Evolutionary conservation across 1,140 invertebrate genomes (phyloP), one percentile per base, ranked within the genome.

Genomic region (Cepaea nemoralis): DNA sequence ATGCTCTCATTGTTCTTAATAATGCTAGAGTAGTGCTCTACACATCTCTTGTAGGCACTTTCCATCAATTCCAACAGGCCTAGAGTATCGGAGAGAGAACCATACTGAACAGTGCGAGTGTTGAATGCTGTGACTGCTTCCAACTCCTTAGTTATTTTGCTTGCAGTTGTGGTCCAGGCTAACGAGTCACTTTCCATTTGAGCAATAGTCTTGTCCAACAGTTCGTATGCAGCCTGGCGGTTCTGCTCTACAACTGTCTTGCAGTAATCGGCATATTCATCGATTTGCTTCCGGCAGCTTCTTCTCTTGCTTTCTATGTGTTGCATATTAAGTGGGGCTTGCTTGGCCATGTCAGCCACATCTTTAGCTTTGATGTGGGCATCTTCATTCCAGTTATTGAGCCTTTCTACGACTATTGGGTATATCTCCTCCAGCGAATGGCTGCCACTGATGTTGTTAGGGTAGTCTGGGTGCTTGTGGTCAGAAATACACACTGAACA

Each of bases 381-480:
- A 73, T 80, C 78, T 42, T 80, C 78, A 55, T 80, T 80, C 78
- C 78, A 80, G 33, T 39, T 80, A 42, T 73, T 71, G 1, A 80
- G 66, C 78, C 78, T 80, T 14, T 48, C 67, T 37, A 73, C 69
- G 40, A 80, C 78, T 50, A 80, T 80, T 27, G 39, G 24, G 48
- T 80, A 73, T 16, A 59, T 31, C 24, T 80, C 78, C 31, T 73
- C 37, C 10, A 71, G 22, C 10, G 45, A 10, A 48, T 71, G 67
- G 69, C 69, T 55, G 55, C 55, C 55, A 31, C 19, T 63, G 2
- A 63, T 31, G n/a, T 50, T 80, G 67, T 80, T 80, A 45, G 67
- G 31, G 27, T 39, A 33, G n/a, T 73, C 78, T 19, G 78, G 69
- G 35, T 80, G 78, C 33, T 39, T 35, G 42, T 80, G 78, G 1